These are phyloP conservation scores for Lagorchestes hirsutus DNA, from an alignment of 2,797 vertebrate genomes.

Conservation along the genomic window DNA sequence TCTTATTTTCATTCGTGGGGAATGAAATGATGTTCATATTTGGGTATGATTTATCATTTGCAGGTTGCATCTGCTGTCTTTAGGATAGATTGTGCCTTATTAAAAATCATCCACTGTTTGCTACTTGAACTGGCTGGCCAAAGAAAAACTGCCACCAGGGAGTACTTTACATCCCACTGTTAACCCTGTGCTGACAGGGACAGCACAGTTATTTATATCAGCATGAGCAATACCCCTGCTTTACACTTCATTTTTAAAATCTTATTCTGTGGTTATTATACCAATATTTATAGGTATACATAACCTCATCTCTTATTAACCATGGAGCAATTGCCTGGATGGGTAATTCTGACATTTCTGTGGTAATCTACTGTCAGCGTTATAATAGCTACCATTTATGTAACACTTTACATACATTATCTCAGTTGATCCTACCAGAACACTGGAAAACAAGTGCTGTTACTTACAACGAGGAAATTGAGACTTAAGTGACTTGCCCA, in stretches of 20 bases:
- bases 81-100: constrained; percentile 70
- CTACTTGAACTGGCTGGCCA: constrained; percentile 53
- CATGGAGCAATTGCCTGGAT: not conserved
- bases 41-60: constrained; percentile 85
- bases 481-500: not conserved
- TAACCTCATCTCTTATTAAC: not conserved
- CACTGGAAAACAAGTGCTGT: not conserved
- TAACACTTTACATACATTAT: not conserved
- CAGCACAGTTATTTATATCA: not conserved
- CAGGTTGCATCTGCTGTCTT: constrained; percentile 75
- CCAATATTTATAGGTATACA: not conserved
- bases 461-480: not conserved
- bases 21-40: constrained; percentile 82
- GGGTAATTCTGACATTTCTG: not conserved
- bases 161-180: constrained; percentile 4
- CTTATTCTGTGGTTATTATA: not conserved
- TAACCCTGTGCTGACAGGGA: constrained; percentile 45
- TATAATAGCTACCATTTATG: not conserved
- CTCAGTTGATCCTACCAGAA: not conserved
- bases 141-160: constrained; percentile 43
- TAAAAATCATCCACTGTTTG: constrained; percentile 73
- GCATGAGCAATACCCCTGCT: not conserved
- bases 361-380: not conserved
- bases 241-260: not conserved
- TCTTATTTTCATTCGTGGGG: constrained; percentile 84